These are phyloP conservation scores for Eupithecia abbreviata DNA, from an alignment of 2,888 invertebrate species.

Conservation along the genomic window DNA sequence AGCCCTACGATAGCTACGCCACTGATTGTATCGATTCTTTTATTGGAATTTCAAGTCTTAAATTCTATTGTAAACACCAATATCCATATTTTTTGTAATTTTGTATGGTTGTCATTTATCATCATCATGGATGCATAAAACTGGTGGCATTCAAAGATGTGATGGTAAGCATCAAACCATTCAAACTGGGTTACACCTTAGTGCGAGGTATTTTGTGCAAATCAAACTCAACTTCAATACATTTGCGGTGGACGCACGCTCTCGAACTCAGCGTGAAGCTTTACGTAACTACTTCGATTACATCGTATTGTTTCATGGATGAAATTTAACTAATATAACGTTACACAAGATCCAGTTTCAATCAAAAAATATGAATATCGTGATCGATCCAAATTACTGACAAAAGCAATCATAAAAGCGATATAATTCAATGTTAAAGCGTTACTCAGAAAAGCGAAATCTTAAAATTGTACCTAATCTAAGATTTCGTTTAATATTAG, in stretches of 20 bases:
- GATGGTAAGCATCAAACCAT: conserved; percentile 52
- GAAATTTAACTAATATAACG: conserved; percentile 41
- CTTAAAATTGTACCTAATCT: conserved; percentile 11
- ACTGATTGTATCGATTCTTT: conserved; percentile 43
- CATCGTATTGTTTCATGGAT: conserved; percentile 43
- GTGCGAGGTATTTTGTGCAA: conserved; percentile 65
- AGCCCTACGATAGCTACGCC: no score
- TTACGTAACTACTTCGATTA: conserved; percentile 41
- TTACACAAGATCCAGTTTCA: conserved; percentile 27
- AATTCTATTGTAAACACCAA: conserved; percentile 59
- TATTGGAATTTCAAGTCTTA: conserved; percentile 53
- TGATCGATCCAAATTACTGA: conserved; percentile 47
- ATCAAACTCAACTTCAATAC: conserved; percentile 59
- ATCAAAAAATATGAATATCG: conserved; percentile 82
- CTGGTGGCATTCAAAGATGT: conserved; percentile 53
- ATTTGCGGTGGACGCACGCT: conserved; percentile 55
- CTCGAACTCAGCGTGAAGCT: conserved; percentile 38
- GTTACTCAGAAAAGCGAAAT: background rate
- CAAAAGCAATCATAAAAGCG: conserved; percentile 43
- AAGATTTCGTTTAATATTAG: conserved; percentile 5
- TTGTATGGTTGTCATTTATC: conserved; percentile 81
- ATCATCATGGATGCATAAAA: conserved; percentile 59
- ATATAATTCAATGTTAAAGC: conserved; percentile 5
- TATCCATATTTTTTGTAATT: conserved; percentile 81
- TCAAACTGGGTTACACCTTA: conserved; percentile 39